These are phyloP conservation scores for Scopus umbretta DNA, from an alignment of 2,113 vertebrate genomes.

Conservation along the genomic window DNA sequence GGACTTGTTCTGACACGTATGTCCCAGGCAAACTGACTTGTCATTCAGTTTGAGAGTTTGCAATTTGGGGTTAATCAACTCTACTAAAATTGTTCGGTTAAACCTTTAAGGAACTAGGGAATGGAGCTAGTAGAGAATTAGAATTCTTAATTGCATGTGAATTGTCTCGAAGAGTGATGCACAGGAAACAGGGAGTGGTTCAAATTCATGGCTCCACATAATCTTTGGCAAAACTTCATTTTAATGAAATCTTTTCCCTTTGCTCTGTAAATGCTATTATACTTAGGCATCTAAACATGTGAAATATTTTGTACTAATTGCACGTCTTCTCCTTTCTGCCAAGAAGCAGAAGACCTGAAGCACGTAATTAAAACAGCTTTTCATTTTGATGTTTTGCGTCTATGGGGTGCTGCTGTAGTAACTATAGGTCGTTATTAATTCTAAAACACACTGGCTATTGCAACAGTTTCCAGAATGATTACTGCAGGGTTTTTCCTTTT, in stretches of 20 bases:
- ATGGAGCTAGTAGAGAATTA: not conserved
- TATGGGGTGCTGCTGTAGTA: not conserved
- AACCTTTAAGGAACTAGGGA: not conserved
- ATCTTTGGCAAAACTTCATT: not conserved
- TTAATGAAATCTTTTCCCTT: not conserved
- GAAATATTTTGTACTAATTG: not conserved
- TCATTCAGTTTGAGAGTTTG: not conserved
- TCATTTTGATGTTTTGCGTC: not conserved
- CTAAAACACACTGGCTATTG: not conserved
- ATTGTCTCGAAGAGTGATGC: not conserved
- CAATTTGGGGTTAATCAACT: not conserved
- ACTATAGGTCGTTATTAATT: not conserved
- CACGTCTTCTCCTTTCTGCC: not conserved
- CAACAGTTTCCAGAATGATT: not conserved
- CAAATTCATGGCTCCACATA: not conserved
- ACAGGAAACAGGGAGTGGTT: not conserved
- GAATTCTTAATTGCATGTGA: constrained; percentile 2
- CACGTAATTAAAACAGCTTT: not conserved
- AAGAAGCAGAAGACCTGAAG: not conserved
- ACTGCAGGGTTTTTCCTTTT: not conserved
- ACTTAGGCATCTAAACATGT: not conserved
- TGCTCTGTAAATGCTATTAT: not conserved
- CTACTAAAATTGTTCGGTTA: not conserved
- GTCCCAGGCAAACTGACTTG: not conserved
- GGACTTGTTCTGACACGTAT: not conserved